Evolutionary conservation across 2,113 vertebrate species (phyloP), one percentile per base, ranked within the genome.

Genomic region (Anhinga rufa): DNA sequence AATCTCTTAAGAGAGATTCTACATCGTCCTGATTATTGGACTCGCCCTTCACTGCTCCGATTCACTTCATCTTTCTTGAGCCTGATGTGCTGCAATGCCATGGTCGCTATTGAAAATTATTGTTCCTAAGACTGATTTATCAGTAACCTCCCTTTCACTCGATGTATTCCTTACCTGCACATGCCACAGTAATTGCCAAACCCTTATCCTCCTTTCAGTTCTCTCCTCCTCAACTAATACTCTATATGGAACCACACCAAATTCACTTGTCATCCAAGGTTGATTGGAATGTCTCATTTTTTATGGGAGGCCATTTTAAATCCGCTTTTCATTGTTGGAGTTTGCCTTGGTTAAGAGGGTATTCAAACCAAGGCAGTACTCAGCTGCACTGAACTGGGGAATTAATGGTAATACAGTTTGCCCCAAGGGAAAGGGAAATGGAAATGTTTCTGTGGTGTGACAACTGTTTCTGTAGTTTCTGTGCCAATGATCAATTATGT

Each of bases 401-500:
- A 29, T 58, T 93, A 40, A 82, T 77, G 70, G 78, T 80, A 82
- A 91, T 90, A 72, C 11, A 77, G 31, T 82, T 57, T 90, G 87
- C 88, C 94, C 82, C 49, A 52, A 82, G 90, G 93, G 89, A 88
- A 86, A 54, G 69, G 65, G 74, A 91, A 78, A 93, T 93, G 91
- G 82, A 78, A 94, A 88, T 70, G 62, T 57, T 90, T 90, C 75
- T 94, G 82, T 82, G 77, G 49, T 60, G 65, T 61, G 87, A 95
- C 93, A 92, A 76, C 84, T 57, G 54, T 80, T 85, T 82, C 72
- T 96, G 83, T 81, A 66, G 2, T 94, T 95, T 95, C 95, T 96
- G 92, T 89, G 90, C 94, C 96, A 97, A 36, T 90, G 87, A 91
- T 82, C 92, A 89, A 95, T 96, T 97, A 90, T 65, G 49, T 49